Evolutionary conservation across 2,888 invertebrate genomes (phyloP).

Genomic region (Serrognathus titanus): DNA sequence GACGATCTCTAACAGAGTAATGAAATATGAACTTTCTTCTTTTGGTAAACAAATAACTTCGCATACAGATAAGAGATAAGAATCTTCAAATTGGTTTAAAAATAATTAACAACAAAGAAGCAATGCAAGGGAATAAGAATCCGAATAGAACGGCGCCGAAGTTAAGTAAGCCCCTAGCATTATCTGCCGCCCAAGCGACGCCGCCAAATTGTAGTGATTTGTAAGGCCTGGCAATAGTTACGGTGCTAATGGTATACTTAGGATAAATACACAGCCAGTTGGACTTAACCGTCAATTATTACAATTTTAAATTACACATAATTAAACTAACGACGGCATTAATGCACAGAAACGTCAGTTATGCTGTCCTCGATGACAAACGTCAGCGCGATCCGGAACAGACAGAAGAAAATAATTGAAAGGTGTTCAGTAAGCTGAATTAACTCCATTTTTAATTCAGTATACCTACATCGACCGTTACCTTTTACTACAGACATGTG

Average conservation of each 20-base stretch:
- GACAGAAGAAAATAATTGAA: too few relatives aligned
- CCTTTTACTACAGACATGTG: too few relatives aligned
- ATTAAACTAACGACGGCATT: conserved; percentile 42
- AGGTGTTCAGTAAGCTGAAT: too few relatives aligned
- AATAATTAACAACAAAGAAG: too few relatives aligned
- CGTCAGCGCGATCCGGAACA: too few relatives aligned
- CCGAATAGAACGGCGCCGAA: conserved; percentile 32
- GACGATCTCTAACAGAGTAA: too few relatives aligned
- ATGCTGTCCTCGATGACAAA: too few relatives aligned
- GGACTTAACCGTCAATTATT: conserved; percentile 40
- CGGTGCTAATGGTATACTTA: conserved; percentile 47
- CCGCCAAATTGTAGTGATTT: conserved; percentile 48
- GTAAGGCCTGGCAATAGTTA: conserved; percentile 38
- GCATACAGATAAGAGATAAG: background rate
- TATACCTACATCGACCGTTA: too few relatives aligned
- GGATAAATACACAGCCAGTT: conserved; percentile 43
- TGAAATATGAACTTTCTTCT: too few relatives aligned
- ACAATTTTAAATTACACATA: conserved; percentile 44
- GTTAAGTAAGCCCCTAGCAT: conserved; percentile 24
- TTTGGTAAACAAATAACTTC: background rate
- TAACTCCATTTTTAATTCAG: too few relatives aligned
- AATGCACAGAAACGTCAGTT: conserved; percentile 6
- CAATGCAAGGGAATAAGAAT: background rate
- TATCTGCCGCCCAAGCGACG: conserved; percentile 42
- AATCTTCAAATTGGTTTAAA: too few relatives aligned